Percentiles rank a stretch among this genome's conserved stretches.
Conservation (phyloP, 2,113 vertebrate genomes). For the Symphodus melops region DNA sequence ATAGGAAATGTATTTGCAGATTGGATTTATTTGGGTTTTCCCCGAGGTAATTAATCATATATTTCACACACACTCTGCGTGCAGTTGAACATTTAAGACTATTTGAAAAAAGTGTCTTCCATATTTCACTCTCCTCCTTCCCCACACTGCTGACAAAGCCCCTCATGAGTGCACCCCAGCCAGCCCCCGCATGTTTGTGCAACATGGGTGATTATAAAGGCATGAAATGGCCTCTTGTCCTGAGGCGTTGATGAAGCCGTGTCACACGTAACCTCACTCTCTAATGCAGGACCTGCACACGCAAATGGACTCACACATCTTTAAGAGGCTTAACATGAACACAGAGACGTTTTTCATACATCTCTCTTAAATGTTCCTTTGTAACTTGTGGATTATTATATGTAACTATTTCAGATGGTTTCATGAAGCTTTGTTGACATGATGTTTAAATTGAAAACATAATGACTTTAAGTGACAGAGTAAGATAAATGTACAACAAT, state of each 20-base stretch:
- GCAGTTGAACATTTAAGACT: neutral
- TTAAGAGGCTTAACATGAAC: conserved; percentile 68
- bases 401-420: neutral
- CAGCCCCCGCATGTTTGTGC: conserved; percentile 36
- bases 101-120: neutral
- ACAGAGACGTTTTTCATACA: conserved; percentile 41
- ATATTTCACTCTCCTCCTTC: neutral
- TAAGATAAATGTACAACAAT: neutral
- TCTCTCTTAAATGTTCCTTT: conserved; percentile 6
- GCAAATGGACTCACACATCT: conserved; percentile 21
- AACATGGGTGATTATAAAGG: conserved; percentile 58
- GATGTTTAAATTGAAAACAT: neutral
- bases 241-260: conserved; percentile 12
- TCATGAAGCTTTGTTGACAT: conserved; percentile 2
- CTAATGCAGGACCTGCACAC: conserved; percentile 1
- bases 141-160: conserved; percentile 50
- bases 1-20: conserved; percentile 9
- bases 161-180: conserved; percentile 10
- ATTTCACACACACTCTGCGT: neutral
- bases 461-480: neutral
- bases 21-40: neutral
- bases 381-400: neutral
- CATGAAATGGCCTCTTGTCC: conserved; percentile 72
- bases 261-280: conserved; percentile 20
- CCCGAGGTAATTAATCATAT: neutral